Conservation (phyloP, 1,140 invertebrate genomes). For the Caligus rogercresseyi region DNA sequence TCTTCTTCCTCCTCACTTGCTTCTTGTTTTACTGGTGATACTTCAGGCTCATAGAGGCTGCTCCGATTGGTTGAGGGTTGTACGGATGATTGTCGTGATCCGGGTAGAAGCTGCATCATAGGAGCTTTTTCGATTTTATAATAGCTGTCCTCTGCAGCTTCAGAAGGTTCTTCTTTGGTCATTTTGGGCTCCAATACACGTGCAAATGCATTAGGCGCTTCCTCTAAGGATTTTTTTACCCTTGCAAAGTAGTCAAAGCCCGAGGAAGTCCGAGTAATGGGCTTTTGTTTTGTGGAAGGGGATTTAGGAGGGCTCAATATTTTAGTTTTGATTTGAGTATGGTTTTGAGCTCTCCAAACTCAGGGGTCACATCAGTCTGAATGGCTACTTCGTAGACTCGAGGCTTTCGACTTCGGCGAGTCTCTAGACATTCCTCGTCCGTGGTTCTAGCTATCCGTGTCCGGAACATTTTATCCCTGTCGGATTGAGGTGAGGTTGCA, state of each 20-base stretch:
- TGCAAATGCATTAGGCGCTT: neutral
- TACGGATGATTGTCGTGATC: neutral
- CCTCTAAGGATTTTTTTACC: constrained; percentile 3
- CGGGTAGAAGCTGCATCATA: constrained; percentile 12
- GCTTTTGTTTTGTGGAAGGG: neutral
- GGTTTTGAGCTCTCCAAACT: constrained; percentile 5
- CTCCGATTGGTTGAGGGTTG: neutral
- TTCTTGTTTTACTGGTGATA: neutral
- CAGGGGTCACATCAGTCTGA: constrained; percentile 1
- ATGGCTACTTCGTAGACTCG: neutral
- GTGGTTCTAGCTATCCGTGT: constrained; percentile 9
- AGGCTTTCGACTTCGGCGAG: neutral
- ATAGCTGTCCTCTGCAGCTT: neutral
- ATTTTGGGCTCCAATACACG: neutral
- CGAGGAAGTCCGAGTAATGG: neutral
- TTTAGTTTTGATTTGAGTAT: neutral
- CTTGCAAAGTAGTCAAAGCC: constrained; percentile 12
- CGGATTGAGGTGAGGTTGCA: neutral
- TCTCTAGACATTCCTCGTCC: neutral
- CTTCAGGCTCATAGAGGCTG: neutral
- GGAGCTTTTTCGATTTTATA: constrained; percentile 14
- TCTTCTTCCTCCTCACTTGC: constrained; percentile 16
- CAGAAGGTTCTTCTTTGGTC: neutral
- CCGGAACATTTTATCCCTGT: neutral
- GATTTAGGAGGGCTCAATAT: neutral